A percentile compares a stretch with the other conserved stretches of the same genome.
These are phyloP conservation scores for Onthophagus sagittarius DNA, from an alignment of 2,888 invertebrate genomes.

Conservation along the genomic window DNA sequence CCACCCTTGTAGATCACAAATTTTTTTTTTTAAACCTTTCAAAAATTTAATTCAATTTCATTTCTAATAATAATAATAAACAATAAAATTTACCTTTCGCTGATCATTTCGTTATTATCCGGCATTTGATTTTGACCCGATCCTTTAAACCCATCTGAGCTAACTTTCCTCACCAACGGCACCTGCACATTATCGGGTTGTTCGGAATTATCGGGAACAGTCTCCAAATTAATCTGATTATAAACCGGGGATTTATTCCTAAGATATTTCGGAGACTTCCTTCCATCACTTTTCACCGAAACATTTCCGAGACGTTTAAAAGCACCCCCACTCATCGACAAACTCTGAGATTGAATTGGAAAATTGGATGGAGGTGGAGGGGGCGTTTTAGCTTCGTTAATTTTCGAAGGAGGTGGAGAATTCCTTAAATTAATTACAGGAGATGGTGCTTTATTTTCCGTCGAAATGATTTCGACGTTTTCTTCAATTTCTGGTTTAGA, in stretches of 20 bases:
- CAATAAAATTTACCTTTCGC: conserved; percentile 51
- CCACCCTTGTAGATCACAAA: too few species aligned
- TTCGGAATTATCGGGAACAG: conserved; percentile 66
- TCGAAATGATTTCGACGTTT: conserved; percentile 26
- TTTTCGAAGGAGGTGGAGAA: conserved; percentile 16
- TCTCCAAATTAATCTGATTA: conserved; percentile 61
- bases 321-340: conserved; percentile 37
- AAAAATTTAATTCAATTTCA: too few species aligned
- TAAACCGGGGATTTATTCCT: conserved; percentile 23
- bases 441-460: neutral
- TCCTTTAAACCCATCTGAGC: neutral
- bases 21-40: too few species aligned
- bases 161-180: neutral
- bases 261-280: neutral
- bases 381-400: conserved; percentile 16
- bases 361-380: conserved; percentile 34
- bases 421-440: neutral
- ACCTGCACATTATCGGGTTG: conserved; percentile 51
- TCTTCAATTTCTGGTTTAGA: conserved; percentile 15
- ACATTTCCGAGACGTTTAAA: conserved; percentile 40
- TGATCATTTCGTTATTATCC: conserved; percentile 45
- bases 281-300: conserved; percentile 47
- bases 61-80: too few species aligned
- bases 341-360: conserved; percentile 31
- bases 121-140: conserved; percentile 18